phyloP scores from a whole-genome alignment of 37 sponge, comb jelly and placozoan species.

The Crambe crambe region DNA sequence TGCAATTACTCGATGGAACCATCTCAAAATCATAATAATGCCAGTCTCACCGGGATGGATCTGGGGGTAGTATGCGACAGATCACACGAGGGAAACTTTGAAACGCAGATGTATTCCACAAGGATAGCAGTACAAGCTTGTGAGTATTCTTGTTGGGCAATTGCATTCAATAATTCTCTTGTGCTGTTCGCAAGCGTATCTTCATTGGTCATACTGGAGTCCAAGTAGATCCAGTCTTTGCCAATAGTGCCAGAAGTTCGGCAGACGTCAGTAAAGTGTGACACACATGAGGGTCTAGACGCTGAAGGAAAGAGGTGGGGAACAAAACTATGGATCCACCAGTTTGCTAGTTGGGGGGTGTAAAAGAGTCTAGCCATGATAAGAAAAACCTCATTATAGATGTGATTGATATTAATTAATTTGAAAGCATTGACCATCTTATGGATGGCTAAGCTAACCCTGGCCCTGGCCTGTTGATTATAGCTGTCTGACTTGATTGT shows the following conservation, averaged over 20 bases:
- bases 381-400: too few species aligned
- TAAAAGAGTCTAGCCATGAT: too few species aligned
- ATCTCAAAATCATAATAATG: too few species aligned
- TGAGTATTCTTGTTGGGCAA: neutral
- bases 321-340: too few species aligned
- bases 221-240: conserved; percentile 37
- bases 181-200: conserved; percentile 2
- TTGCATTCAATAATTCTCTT: neutral
- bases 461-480: too few species aligned
- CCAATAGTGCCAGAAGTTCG: conserved; percentile 29
- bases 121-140: conserved; percentile 15
- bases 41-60: neutral
- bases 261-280: conserved; percentile 2
- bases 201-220: conserved; percentile 6
- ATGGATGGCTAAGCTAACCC: too few species aligned
- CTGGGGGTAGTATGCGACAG: conserved; percentile 23
- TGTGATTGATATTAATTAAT: too few species aligned
- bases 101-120: conserved; percentile 33
- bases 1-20: too few species aligned
- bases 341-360: too few species aligned
- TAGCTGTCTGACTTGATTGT: too few species aligned
- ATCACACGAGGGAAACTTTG: conserved; percentile 68
- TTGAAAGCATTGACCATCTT: too few species aligned
- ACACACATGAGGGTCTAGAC: neutral
- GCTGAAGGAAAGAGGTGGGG: neutral